phyloP scores from a whole-genome alignment of 1,140 invertebrate genomes.

The Homarus americanus region DNA sequence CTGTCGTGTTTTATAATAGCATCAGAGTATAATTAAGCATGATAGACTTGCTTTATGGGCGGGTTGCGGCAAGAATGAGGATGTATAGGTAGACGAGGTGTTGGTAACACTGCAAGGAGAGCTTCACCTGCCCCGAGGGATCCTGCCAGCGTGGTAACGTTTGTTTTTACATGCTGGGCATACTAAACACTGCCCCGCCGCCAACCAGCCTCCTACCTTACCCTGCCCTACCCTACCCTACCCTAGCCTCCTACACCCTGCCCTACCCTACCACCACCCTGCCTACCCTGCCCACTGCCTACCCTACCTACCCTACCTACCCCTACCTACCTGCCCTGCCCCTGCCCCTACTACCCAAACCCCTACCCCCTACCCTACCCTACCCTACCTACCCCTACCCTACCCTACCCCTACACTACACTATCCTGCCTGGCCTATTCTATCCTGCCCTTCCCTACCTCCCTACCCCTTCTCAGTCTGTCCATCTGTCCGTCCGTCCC shows the following conservation, averaged over 20 bases:
- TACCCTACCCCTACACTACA: too few relatives aligned
- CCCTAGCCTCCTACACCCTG: background rate
- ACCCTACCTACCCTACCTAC: background rate
- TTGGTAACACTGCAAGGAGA: constrained; percentile 32
- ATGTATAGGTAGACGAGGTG: constrained; percentile 12
- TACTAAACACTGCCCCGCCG: constrained; percentile 33
- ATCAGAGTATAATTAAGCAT: constrained; percentile 30
- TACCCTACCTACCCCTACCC: background rate
- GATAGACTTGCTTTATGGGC: constrained; percentile 30
- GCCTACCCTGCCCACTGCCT: background rate
- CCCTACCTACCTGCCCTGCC: background rate
- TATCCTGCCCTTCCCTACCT: too few relatives aligned
- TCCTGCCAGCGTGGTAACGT: constrained; percentile 46
- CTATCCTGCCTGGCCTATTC: too few relatives aligned
- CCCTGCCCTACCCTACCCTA: background rate
- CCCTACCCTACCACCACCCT: background rate
- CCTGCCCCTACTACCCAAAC: background rate
- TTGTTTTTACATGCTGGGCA: constrained; percentile 49
- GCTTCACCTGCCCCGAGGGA: constrained; percentile 38
- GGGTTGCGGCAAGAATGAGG: background rate
- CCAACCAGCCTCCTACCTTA: background rate
- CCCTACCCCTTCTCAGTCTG: too few relatives aligned
- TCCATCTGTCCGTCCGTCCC: too few relatives aligned
- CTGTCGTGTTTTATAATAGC: constrained; percentile 23
- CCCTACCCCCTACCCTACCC: too few relatives aligned